Base-by-base conservation (phyloP, 2,888 invertebrate species). In the Scaptomyza flava region DNA sequence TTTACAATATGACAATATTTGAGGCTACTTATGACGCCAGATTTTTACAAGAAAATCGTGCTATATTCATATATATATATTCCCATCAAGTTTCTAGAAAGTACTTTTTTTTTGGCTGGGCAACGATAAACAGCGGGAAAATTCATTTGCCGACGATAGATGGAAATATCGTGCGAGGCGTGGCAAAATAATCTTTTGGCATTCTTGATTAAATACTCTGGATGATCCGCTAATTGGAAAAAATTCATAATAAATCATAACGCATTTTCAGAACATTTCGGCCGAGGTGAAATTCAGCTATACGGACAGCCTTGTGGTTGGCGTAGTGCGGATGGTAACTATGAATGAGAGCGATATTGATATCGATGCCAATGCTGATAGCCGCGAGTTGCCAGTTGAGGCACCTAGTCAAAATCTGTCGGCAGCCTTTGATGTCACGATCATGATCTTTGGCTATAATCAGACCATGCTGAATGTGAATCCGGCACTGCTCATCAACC, bases 221-320 rank as follows among this genome's bases (percentile, higher is more conserved):
- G 14, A 46, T 54, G 31, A 30, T 41, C 38, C 0, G 30, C 33
- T 50, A 46, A 62, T 57, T 31, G 17, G 36, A 30, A 6, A 45
- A 41, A 14, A 12, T 33, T 14, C n/a, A 12, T 17, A 51, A 17
- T 53, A 23, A 17, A 31, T 50, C n/a, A 56, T 54, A n/a, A 65
- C 17, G 17, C 6, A 23, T 61, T 77, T 79, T 12, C 69, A 91
- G 91, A 89, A 89, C 61, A 87, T 90, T 52, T 61, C 68, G 33
- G 90, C 89, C 5, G 80, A 87, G 31, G 90, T 91, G 3, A 77
- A 83, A 56, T 86, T 90, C 57, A 90, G 89, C 58, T 89, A 90
- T 63, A 71, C 83, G 9, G 63, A 87, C 48, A 77, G 78, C 9
- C 72, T 89, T n/a, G 70, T 90, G 2, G 72, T 81, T 48, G 91